phyloP scores from a whole-genome alignment of 2,797 vertebrate genomes.

The Mallotus villosus region DNA sequence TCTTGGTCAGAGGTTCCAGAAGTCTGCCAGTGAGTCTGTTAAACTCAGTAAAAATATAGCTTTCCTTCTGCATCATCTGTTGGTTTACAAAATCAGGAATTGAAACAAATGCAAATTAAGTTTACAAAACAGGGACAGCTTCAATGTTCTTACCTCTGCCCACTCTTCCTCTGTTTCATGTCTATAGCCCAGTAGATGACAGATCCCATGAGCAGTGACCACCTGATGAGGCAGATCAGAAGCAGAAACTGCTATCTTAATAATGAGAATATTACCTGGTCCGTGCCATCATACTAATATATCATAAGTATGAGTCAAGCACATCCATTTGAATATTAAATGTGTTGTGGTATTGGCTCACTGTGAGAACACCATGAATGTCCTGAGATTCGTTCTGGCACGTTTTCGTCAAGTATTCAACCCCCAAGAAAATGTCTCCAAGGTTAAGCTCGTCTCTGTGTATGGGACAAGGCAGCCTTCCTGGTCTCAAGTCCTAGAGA shows the following conservation, averaged over 20 bases:
- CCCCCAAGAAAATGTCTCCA: constrained; percentile 90
- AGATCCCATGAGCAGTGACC: constrained; percentile 88
- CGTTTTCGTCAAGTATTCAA: constrained; percentile 86
- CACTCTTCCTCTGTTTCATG: constrained; percentile 83
- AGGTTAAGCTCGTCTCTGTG: constrained; percentile 83
- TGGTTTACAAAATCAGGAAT: neutral
- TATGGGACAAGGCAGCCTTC: constrained; percentile 77
- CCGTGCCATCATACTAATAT: neutral
- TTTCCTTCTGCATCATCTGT: constrained; percentile 89
- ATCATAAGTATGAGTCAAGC: neutral
- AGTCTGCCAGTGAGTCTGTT: constrained; percentile 73
- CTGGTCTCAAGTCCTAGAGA: constrained; percentile 78
- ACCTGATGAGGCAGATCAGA: constrained; percentile 68
- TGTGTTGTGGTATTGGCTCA: constrained; percentile 61
- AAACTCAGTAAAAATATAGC: constrained; percentile 81
- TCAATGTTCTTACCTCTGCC: constrained; percentile 78
- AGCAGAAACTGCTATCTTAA: neutral
- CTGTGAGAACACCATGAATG: constrained; percentile 77
- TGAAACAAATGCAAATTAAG: neutral
- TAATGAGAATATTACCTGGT: no score
- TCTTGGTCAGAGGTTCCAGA: constrained; percentile 82
- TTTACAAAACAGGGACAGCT: neutral
- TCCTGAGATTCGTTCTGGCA: constrained; percentile 75
- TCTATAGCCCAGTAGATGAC: constrained; percentile 90
- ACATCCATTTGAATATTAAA: neutral